Conservation (phyloP, 2,797 vertebrate species). For the Sarcophilus harrisii region DNA sequence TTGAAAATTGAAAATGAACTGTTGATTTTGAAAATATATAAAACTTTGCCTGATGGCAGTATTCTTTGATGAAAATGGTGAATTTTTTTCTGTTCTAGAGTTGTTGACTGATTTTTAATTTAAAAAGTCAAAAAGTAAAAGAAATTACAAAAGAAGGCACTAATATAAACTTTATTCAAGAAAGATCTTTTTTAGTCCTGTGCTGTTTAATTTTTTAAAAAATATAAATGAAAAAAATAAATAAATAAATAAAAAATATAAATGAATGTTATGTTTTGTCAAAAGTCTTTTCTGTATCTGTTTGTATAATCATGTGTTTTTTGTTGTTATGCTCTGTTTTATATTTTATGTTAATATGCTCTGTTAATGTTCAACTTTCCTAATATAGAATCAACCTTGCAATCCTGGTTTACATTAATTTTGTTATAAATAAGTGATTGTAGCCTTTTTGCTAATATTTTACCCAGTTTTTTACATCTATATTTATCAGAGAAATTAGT, state of each 20-base stretch:
- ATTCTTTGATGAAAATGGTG: constrained; percentile 21
- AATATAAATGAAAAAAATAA: neutral
- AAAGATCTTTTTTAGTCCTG: neutral
- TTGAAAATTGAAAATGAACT: constrained; percentile 28
- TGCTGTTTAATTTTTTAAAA: neutral
- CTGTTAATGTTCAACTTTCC: neutral
- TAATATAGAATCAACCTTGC: neutral
- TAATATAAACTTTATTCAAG: constrained; percentile 21
- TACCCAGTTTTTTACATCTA: neutral
- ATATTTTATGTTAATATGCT: neutral
- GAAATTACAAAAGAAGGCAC: neutral
- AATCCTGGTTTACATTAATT: neutral
- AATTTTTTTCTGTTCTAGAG: neutral
- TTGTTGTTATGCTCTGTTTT: too few species aligned
- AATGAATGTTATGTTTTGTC: neutral
- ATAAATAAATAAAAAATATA: too few species aligned
- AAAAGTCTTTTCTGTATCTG: neutral
- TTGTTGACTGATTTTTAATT: constrained; percentile 21
- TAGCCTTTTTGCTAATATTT: neutral
- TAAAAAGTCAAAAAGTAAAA: neutral
- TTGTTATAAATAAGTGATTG: neutral
- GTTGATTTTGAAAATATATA: constrained; percentile 17
- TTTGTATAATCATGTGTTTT: neutral
- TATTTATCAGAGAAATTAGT: too few species aligned
- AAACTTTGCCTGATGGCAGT: constrained; percentile 28